Percentiles rank a stretch among this genome's conserved stretches.
These are phyloP conservation scores for Drosophila subpulchrella DNA, from an alignment of 1,140 invertebrate genomes.

Conservation along the genomic window DNA sequence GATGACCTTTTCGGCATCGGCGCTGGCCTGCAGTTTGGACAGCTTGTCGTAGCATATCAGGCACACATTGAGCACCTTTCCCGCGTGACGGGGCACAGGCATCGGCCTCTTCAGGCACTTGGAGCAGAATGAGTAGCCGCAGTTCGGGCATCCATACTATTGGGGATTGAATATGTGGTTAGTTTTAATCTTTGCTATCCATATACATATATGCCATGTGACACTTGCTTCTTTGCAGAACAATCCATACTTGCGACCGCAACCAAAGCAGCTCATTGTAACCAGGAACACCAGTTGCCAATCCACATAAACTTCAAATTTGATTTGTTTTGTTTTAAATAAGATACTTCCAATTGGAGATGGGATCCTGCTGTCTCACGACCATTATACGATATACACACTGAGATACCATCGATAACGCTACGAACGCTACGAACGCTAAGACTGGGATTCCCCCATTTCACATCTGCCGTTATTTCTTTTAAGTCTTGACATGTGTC, in stretches of 20 bases:
- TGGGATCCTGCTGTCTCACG: neutral
- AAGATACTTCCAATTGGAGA: neutral
- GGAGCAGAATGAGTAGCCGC: conserved; percentile 88
- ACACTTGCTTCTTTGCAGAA: conserved; percentile 85
- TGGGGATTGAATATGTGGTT: neutral
- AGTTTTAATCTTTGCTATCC: neutral
- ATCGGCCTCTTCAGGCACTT: conserved; percentile 87
- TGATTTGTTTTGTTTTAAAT: neutral
- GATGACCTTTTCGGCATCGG: conserved; percentile 66
- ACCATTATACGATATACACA: neutral
- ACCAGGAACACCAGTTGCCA: neutral
- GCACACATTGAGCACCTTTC: conserved; percentile 73
- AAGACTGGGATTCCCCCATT: too few species aligned
- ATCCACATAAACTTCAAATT: neutral
- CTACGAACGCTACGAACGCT: too few species aligned
- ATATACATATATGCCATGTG: neutral
- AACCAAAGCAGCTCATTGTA: conserved; percentile 85
- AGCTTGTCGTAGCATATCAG: conserved; percentile 77
- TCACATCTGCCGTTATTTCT: too few species aligned
- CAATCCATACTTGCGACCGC: conserved; percentile 85
- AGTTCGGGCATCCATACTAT: conserved; percentile 87
- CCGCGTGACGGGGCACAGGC: conserved; percentile 80
- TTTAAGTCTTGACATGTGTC: too few species aligned
- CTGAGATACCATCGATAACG: neutral
- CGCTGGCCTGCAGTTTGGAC: conserved; percentile 58